These are phyloP conservation scores for Malacosoma neustria DNA, from an alignment of 2,888 invertebrate genomes.

Conservation along the genomic window DNA sequence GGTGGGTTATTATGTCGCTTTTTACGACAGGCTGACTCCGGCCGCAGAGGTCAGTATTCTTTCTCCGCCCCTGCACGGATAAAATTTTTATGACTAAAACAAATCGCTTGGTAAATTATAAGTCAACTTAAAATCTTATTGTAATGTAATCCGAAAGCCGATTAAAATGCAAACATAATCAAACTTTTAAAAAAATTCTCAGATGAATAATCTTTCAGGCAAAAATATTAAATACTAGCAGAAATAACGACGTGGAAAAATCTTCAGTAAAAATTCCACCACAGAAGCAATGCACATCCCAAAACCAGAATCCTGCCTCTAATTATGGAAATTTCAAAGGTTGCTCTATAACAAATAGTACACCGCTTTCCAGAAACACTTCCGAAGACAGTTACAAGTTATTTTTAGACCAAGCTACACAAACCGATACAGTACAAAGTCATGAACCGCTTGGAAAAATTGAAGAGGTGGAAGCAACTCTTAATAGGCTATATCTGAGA, in stretches of 20 bases:
- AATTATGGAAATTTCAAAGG: constrained; percentile 1
- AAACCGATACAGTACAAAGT: constrained; percentile 24
- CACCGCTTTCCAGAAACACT: constrained; percentile 27
- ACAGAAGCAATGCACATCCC: not conserved
- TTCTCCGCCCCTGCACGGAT: too few relatives aligned
- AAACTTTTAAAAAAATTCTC: too few relatives aligned
- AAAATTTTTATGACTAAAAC: too few relatives aligned
- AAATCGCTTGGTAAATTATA: too few relatives aligned
- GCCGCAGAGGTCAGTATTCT: too few relatives aligned
- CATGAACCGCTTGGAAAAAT: constrained; percentile 21
- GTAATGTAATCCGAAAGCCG: too few relatives aligned
- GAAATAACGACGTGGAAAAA: not conserved
- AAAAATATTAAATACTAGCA: too few relatives aligned
- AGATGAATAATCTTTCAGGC: too few relatives aligned
- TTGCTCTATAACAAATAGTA: constrained; percentile 28
- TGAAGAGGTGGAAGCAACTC: constrained; percentile 26
- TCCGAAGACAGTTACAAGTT: constrained; percentile 14
- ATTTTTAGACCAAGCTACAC: constrained; percentile 34
- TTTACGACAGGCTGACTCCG: too few relatives aligned
- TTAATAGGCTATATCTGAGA: constrained; percentile 26
- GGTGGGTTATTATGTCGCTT: too few relatives aligned
- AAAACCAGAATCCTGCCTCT: not conserved
- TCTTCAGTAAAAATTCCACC: not conserved
- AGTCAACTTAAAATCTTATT: too few relatives aligned
- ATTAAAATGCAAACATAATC: too few relatives aligned